Base-by-base conservation (phyloP, 2,797 vertebrate genomes). In the Cyclopterus lumpus region DNA sequence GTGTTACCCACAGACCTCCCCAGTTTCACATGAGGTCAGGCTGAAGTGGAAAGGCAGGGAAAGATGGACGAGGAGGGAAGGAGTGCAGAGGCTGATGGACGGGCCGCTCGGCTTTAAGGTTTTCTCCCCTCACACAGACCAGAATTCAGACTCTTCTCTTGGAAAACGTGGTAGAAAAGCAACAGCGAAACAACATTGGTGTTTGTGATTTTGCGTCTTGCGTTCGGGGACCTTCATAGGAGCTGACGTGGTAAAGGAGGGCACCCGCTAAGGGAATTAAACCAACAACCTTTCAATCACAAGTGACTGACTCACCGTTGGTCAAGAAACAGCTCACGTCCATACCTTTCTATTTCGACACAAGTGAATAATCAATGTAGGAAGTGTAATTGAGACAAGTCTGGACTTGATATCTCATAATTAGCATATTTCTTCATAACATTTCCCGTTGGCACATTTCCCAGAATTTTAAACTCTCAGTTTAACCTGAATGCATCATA, bases 21-120 rank as follows among this genome's bases (percentile, higher is more conserved):
- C 64, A 64, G 71, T 77, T 60, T 79, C 79, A 65, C 59, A 24
- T 60, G 68, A 86, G 71, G 77, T 81, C 54, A 51, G 69, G 71
- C 68, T 68, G 53, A 77, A 77, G 82, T 85, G 87, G 83, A 84
- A 88, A 86, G 72, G 73, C 54, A 77, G 72, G 73, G 66, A 61
- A 67, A 80, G 80, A 85, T 72, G 78, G 81, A 85, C 81, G 77
- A 71, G 61, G 60, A 24, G 57, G 28, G 77, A 80, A 74, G 79
- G 65, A 60, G 69, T 49, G 32, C 40, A 8, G 63, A 36, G 51
- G 38, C 26, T 81, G 77, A 88, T 60, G 77, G 75, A 81, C 79
- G 71, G 67, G 81, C 77, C 9, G 77, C 46, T 15, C 44, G 55
- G 49, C 26, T 67, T 48, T 51, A 18, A 8, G 57, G 63, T 73